Evolutionary conservation across 2,888 invertebrate species (phyloP), one percentile per base, ranked within the genome.

Genomic region (Spodoptera littoralis): DNA sequence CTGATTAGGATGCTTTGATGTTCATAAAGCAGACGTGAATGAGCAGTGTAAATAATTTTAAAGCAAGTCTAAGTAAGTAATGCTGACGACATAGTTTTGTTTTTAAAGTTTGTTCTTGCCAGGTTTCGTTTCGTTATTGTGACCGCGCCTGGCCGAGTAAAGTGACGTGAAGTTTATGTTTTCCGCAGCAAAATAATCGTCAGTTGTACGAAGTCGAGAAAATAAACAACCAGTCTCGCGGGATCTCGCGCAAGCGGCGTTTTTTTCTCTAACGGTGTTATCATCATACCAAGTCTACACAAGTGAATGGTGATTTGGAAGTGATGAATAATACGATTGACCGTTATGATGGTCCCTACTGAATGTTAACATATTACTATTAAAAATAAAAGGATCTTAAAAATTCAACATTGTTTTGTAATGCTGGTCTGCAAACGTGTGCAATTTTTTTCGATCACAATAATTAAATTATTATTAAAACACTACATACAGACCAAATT

Each of bases 201-300:
- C 80, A 79, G 81, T 79, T 84, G 84, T 82, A 80, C 83, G 85
- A 85, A 81, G 82, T 62, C 80, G 83, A 72, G 79, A 85, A 87
- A 90, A 90, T 87, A 91, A 91, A 91, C 89, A 91, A 90, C 87
- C 88, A 77, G 79, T 83, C 81, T 81, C 77, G 72, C 76, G 76
- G 66, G 69, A 73, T 76, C 48, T 70, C 75, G 73, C 63, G 72
- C 71, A 68, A 76, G 68, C 73, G 67, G 76, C 65, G 72, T 79
- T 76, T 81, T 82, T 79, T 83, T 81, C 18, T 69, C 50, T 49
- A 49, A 44, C 52, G 13, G 44, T 48, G 48, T 45, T 54, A 47
- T 45, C 53, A 47, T 62, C 43, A 18, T 50, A 13, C 8, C 56
- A 42, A 24, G 4, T 9, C 43, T 52, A 51, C 41, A 22, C 43